Conservation (phyloP, 2,797 vertebrate genomes). For the Hypotaenidia okinawae region DNA sequence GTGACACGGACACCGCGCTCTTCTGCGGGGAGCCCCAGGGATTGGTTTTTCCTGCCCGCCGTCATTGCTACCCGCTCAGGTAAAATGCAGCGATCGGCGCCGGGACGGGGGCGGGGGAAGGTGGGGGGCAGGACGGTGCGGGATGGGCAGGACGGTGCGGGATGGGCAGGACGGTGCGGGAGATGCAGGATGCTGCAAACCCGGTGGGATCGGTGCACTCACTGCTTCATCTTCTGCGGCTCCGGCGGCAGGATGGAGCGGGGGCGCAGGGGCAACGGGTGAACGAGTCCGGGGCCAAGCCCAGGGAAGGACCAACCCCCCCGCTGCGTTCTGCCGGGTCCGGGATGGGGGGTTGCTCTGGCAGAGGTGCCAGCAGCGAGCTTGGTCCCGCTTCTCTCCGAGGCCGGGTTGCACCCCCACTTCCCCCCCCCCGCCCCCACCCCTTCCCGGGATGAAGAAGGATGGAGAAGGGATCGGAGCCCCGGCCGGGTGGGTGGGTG, state of each 20-base stretch:
- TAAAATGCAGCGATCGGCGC: rapidly evolving
- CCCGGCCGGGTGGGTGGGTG: not conserved
- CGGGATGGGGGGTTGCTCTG: too few species aligned
- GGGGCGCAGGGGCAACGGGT: rapidly evolving
- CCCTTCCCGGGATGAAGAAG: too few species aligned
- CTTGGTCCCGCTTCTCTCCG: not conserved
- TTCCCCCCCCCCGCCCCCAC: too few species aligned
- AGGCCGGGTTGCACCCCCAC: not conserved
- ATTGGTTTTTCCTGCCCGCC: not conserved
- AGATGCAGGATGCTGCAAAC: not conserved
- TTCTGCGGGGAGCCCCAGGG: rapidly evolving
- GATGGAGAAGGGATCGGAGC: not conserved
- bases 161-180: not conserved
- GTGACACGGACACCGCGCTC: not conserved
- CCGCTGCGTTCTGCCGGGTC: too few species aligned
- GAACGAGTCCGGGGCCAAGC: too few species aligned
- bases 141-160: not conserved
- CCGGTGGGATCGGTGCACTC: not conserved
- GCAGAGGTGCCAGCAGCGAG: not conserved
- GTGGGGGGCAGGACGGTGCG: too few species aligned
- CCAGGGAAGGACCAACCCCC: too few species aligned
- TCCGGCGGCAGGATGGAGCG: not conserved
- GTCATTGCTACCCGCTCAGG: not conserved
- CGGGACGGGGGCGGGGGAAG: not conserved
- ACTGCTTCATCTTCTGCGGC: not conserved